A percentile compares a stretch with the other conserved stretches of the same genome.
Conservation (phyloP, 37 sponge, comb jelly and placozoan species). For the Eunapius fragilis region DNA sequence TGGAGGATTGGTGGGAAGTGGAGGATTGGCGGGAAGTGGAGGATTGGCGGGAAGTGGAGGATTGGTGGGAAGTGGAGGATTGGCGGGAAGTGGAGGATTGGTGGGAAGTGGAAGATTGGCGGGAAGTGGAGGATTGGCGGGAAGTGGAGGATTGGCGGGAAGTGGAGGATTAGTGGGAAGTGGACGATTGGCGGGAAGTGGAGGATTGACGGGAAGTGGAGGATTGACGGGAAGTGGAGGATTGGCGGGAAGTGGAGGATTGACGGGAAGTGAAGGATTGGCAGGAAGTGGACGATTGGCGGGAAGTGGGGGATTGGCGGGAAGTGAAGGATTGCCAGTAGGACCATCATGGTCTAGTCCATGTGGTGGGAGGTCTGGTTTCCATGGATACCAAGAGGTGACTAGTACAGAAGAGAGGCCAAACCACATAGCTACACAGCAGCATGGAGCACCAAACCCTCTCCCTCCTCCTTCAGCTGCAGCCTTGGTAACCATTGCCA, state of each 20-base stretch:
- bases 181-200: not conserved
- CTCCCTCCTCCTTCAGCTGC: not conserved
- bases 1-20: not conserved
- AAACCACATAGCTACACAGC: not conserved
- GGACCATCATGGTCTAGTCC: not conserved
- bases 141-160: not conserved
- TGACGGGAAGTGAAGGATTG: not conserved
- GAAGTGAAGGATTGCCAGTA: not conserved
- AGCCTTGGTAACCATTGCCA: not conserved
- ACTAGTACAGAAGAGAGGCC: not conserved
- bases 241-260: too few relatives aligned
- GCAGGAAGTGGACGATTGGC: not conserved
- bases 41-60: not conserved
- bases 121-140: not conserved
- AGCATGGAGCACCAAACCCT: not conserved
- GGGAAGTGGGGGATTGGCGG: not conserved
- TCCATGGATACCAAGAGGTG: not conserved
- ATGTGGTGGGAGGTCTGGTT: not conserved
- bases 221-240: too few relatives aligned
- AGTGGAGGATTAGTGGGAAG: not conserved
- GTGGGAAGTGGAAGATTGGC: not conserved
- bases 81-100: not conserved
- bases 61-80: not conserved
- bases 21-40: not conserved
- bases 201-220: too few relatives aligned